phyloP scores from a whole-genome alignment of 2,113 vertebrate genomes.

The Hypomesus transpacificus region DNA sequence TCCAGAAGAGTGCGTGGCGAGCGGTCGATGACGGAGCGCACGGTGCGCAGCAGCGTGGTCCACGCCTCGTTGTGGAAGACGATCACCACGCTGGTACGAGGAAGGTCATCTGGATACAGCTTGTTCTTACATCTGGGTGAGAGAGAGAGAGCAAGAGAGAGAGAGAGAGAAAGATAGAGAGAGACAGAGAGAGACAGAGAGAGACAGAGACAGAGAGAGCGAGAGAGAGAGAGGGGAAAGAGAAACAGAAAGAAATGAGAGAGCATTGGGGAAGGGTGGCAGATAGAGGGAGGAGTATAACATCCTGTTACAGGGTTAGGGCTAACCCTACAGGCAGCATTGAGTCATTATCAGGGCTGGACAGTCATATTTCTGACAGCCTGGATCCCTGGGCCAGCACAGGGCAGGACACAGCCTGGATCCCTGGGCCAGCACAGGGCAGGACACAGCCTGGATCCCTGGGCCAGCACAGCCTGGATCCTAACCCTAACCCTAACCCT shows the following conservation, averaged over 20 bases:
- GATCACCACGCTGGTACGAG: conserved; percentile 94
- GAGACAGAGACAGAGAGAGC: conserved; percentile 5
- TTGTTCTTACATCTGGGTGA: conserved; percentile 91
- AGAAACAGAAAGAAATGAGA: conserved; percentile 12
- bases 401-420: no score
- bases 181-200: conserved; percentile 11
- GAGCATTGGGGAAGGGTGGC: conserved; percentile 9
- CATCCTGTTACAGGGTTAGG: no score
- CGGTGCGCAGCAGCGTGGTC: conserved; percentile 94
- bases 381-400: not conserved
- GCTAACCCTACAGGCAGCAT: no score
- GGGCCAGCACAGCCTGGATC: no score
- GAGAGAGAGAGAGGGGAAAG: conserved; percentile 7
- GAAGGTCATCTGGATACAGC: conserved; percentile 90
- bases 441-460: no score
- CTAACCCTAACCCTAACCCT: no score
- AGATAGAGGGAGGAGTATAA: conserved; percentile 2
- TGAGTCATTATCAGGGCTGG: no score
- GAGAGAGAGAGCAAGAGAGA: not conserved
- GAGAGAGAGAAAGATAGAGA: conserved; percentile 11
- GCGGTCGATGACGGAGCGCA: conserved; percentile 92
- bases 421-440: no score
- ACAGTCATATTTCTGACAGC: no score
- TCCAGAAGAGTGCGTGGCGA: conserved; percentile 91
- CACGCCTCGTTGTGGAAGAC: conserved; percentile 99